These are phyloP conservation scores for Hoplodrina ambigua DNA, from an alignment of 2,888 invertebrate genomes.

Conservation along the genomic window DNA sequence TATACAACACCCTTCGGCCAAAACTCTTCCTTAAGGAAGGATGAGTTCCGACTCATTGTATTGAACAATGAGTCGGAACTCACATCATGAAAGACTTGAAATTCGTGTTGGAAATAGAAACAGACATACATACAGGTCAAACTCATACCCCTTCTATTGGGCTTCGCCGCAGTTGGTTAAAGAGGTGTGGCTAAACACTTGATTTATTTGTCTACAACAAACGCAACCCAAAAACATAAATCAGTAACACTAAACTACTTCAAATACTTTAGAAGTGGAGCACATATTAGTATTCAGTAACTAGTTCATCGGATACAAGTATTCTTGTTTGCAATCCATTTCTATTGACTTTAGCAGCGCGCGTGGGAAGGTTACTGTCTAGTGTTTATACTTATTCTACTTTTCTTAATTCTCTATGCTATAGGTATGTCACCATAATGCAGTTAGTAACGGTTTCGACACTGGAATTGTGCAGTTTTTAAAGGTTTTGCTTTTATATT, in stretches of 20 bases:
- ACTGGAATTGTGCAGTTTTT: conserved; percentile 15
- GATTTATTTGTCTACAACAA: too few species aligned
- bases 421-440: conserved; percentile 5
- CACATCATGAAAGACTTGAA: too few species aligned
- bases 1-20: too few species aligned
- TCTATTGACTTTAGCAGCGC: conserved; percentile 45
- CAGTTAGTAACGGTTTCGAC: conserved; percentile 18
- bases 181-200: too few species aligned
- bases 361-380: conserved; percentile 50
- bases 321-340: conserved; percentile 34
- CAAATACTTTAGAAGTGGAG: conserved; percentile 28
- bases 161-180: too few species aligned
- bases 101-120: too few species aligned
- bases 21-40: too few species aligned
- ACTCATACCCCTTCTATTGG: too few species aligned
- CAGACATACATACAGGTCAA: too few species aligned
- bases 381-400: conserved; percentile 11
- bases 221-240: too few species aligned
- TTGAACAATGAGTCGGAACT: too few species aligned
- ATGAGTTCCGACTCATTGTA: too few species aligned
- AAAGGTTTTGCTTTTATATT: not conserved
- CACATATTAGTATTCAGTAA: conserved; percentile 15
- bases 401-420: conserved; percentile 35
- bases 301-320: conserved; percentile 26
- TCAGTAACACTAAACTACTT: conserved; percentile 21